Evolutionary conservation across 2,888 invertebrate species (phyloP).

Genomic region (Agrochola litura): DNA sequence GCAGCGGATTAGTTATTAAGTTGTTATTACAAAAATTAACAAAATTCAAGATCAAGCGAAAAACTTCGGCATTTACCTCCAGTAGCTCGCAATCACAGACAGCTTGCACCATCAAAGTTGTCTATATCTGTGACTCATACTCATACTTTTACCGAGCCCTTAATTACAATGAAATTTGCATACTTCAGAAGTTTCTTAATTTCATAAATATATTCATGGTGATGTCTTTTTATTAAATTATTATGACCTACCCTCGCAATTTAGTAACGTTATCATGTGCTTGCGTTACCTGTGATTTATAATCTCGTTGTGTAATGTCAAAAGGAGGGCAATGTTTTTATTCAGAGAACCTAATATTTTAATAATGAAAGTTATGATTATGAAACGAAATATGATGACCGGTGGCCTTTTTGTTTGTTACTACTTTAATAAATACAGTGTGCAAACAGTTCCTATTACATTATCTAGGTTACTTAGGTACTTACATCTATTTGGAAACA

Average conservation of each 20-base stretch:
- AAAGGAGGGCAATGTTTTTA: conserved; percentile 8
- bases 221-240: conserved; percentile 53
- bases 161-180: conserved; percentile 63
- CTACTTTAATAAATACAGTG: background rate
- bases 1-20: background rate
- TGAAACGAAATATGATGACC: conserved; percentile 2
- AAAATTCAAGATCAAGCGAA: background rate
- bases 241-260: conserved; percentile 23
- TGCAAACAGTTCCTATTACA: background rate
- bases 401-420: background rate
- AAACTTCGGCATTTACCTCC: background rate
- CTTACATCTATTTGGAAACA: background rate
- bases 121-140: conserved; percentile 8
- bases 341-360: background rate
- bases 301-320: background rate
- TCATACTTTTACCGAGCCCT: conserved; percentile 34
- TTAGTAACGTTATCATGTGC: conserved; percentile 25
- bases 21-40: background rate
- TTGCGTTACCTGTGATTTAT: conserved; percentile 36
- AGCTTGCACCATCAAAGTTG: background rate
- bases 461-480: background rate
- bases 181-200: conserved; percentile 60
- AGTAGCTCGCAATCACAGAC: too few species aligned
- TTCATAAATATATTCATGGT: conserved; percentile 65
- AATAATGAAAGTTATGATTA: background rate